Percentiles rank a stretch among this genome's conserved stretches.
Evolutionary conservation across 2,113 vertebrate species (phyloP).

Genomic region (Eleginops maclovinus): DNA sequence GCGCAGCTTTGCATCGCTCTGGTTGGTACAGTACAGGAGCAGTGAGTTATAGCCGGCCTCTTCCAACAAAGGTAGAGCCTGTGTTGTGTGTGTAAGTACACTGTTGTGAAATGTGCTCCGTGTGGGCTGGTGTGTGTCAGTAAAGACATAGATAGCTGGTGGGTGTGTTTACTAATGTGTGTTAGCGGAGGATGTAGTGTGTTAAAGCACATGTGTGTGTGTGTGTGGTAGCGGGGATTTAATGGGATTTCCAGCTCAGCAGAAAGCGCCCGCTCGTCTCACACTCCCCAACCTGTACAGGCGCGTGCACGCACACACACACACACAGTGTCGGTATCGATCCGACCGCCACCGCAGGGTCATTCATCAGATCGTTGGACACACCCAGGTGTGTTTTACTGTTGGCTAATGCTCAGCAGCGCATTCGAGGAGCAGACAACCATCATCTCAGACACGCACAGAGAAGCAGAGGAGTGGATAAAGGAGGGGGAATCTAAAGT

Average conservation of each 20-base stretch:
- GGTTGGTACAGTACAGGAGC: conserved; percentile 60
- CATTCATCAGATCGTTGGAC: conserved; percentile 83
- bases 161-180: conserved; percentile 64
- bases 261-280: conserved; percentile 75
- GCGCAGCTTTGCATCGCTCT: conserved; percentile 60
- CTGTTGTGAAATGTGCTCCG: conserved; percentile 44
- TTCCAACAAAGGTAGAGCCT: conserved; percentile 50
- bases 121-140: conserved; percentile 66
- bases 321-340: conserved; percentile 70
- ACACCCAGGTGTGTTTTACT: conserved; percentile 84
- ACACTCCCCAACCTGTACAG: conserved; percentile 43
- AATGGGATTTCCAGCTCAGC: conserved; percentile 86
- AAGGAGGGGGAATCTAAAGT: conserved; percentile 20
- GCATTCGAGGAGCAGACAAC: conserved; percentile 72
- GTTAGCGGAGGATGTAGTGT: conserved; percentile 53
- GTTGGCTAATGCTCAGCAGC: conserved; percentile 79
- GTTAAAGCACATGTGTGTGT: conserved; percentile 38
- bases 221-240: conserved; percentile 73
- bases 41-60: conserved; percentile 53
- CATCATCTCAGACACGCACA: conserved; percentile 44
- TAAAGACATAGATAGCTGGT: conserved; percentile 67
- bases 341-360: conserved; percentile 70
- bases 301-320: conserved; percentile 47
- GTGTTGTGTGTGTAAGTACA: conserved; percentile 29
- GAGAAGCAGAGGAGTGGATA: conserved; percentile 15